phyloP scores from a whole-genome alignment of 2,888 invertebrate species.

The Standfussiana lucernea region DNA sequence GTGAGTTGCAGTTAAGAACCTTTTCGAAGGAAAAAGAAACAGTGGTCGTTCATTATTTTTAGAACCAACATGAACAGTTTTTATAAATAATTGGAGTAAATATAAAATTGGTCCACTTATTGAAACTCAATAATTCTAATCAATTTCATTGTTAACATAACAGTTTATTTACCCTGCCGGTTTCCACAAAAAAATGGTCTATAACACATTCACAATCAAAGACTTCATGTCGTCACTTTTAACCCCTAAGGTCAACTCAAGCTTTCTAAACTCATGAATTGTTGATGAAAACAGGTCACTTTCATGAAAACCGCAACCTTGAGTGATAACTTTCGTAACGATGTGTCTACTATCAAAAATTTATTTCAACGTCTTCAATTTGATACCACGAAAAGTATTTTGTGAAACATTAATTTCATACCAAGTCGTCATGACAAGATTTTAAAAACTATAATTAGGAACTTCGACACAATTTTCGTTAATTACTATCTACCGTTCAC shows the following conservation, averaged over 20 bases:
- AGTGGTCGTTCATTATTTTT: not conserved
- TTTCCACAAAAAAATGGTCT: slow-evolving; percentile 22
- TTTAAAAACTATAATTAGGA: slow-evolving; percentile 18
- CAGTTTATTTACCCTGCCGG: slow-evolving; percentile 9
- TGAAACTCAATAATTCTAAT: slow-evolving; percentile 24
- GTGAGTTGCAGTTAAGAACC: not conserved
- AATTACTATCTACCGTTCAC: slow-evolving; percentile 29
- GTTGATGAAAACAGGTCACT: slow-evolving; percentile 50
- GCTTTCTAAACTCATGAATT: slow-evolving; percentile 58
- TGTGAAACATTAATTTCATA: slow-evolving; percentile 16
- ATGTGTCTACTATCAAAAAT: slow-evolving; percentile 48
- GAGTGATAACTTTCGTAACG: slow-evolving; percentile 45
- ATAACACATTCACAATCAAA: not conserved
- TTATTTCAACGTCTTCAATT: slow-evolving; percentile 48
- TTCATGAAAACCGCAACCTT: slow-evolving; percentile 39
- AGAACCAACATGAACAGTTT: not conserved
- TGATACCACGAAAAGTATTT: slow-evolving; percentile 24
- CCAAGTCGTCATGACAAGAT: not conserved
- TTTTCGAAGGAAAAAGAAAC: not conserved
- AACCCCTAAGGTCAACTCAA: slow-evolving; percentile 21
- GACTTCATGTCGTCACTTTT: slow-evolving; percentile 8
- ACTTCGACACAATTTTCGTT: slow-evolving; percentile 14
- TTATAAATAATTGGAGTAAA: slow-evolving; percentile 32
- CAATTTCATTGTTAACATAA: slow-evolving; percentile 23
- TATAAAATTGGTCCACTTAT: slow-evolving; percentile 28